Percentiles rank a stretch among this genome's conserved stretches.
Evolutionary conservation across 2,888 invertebrate genomes (phyloP).

Genomic region (Epinotia nisella): DNA sequence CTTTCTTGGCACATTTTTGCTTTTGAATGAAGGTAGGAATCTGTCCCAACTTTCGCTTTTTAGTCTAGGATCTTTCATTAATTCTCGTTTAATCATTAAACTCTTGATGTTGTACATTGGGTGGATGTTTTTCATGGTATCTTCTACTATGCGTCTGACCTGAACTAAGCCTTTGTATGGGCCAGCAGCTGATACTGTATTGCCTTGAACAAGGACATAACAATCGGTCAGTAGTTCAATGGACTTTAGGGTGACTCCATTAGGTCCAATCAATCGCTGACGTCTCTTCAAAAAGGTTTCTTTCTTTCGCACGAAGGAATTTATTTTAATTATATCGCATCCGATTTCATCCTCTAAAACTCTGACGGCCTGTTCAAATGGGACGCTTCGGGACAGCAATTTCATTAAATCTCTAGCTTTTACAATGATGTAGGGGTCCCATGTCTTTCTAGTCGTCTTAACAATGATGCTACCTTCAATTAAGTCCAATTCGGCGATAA

Average conservation of each 20-base stretch:
- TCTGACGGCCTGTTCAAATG: conserved; percentile 96
- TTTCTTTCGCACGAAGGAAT: conserved; percentile 93
- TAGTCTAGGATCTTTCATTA: conserved; percentile 96
- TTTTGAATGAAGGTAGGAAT: conserved; percentile 97
- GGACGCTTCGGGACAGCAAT: conserved; percentile 97
- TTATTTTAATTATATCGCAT: conserved; percentile 98
- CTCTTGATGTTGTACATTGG: conserved; percentile 99
- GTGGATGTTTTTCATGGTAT: conserved; percentile 99
- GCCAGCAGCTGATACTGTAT: conserved; percentile 98
- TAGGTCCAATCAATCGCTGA: conserved; percentile 97
- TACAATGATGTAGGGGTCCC: conserved; percentile 98
- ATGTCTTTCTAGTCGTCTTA: conserved; percentile 97
- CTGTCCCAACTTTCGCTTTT: conserved; percentile 98
- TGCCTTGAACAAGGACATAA: conserved; percentile 98
- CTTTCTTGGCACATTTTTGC: conserved; percentile 94
- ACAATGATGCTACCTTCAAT: conserved; percentile 98
- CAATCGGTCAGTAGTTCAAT: conserved; percentile 98
- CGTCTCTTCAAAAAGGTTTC: conserved; percentile 98
- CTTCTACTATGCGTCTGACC: conserved; percentile 95
- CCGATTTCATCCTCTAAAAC: conserved; percentile 95
- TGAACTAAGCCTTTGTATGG: conserved; percentile 96
- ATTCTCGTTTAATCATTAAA: conserved; percentile 98
- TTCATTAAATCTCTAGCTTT: conserved; percentile 99
- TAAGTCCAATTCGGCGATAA: conserved; percentile 95
- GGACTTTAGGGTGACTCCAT: conserved; percentile 98